Base-by-base conservation (phyloP, 2,113 vertebrate species). In the Crotalus tigris region DNA sequence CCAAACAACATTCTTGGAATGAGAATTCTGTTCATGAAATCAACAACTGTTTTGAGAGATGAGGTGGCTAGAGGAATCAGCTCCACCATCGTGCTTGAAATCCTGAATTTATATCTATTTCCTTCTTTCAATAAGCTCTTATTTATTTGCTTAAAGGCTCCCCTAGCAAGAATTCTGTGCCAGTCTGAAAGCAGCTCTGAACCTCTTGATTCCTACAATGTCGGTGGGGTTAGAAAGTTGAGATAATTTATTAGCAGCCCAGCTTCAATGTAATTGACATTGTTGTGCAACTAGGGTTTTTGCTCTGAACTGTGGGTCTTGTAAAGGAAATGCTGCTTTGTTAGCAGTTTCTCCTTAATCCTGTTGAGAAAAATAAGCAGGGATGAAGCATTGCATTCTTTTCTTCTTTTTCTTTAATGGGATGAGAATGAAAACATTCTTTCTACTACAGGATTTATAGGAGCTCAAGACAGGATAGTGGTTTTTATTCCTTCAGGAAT, bases 1-100 rank as follows among this genome's bases (percentile, higher is more conserved):
- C 94, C 96, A 96, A 96, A 95, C 92, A 96, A 95, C 96, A 96
- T 97, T 96, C 96, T 94, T 96, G 95, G 96, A 90, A 0, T 0
- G 24, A 91, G 93, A 94, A 94, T 93, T 96, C 92, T 97, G 95
- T 89, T 95, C 64, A 55, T 94, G 93, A 96, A 95, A 95, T 95
- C 96, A 7, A 94, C 0, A 86, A 94, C 94, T 0, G 92, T 94
- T 89, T 0, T 13, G 93, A 96, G 93, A 96, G 95, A 87, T 3
- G 26, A 89, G n/a, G 90, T 1, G 54, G 87, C 55, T 87, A 91
- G 88, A 0, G 44, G 26, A 64, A 1, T 53, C 92, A 96, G 94
- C 46, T 49, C 88, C 1, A 1, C n/a, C 59, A 87, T 92, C 94
- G 51, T 51, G n/a, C 92, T 94, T 95, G 95, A 94, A 96, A 94